Percentiles rank a stretch among this genome's conserved stretches.
These are phyloP conservation scores for Manis pentadactyla DNA, from an alignment of 2,797 vertebrate genomes.

Conservation along the genomic window DNA sequence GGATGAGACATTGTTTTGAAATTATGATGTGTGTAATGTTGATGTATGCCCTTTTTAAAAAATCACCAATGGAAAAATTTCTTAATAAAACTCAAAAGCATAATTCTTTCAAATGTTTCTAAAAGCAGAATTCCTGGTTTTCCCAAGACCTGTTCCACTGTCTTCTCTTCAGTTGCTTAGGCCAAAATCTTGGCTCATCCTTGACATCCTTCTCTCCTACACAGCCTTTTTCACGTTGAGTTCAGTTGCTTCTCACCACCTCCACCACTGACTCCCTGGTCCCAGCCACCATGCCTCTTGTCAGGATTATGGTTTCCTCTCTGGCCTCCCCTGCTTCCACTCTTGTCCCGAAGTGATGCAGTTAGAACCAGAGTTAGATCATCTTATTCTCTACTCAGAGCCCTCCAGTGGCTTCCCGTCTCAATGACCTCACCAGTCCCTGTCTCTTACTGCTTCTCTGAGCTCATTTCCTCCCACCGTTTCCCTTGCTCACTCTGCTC, in stretches of 20 bases:
- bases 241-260: not conserved
- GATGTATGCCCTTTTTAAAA: not conserved
- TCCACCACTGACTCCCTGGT: not conserved
- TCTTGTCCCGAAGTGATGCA: not conserved
- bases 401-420: not conserved
- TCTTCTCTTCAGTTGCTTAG: not conserved
- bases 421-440: not conserved
- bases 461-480: not conserved
- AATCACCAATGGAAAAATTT: not conserved
- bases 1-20: not conserved
- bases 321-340: not conserved
- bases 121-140: not conserved
- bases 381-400: not conserved
- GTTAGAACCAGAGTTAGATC: not conserved
- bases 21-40: not conserved
- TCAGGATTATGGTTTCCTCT: not conserved
- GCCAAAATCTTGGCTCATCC: not conserved
- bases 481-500: not conserved
- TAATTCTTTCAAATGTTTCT: not conserved
- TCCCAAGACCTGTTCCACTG: not conserved
- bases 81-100: not conserved
- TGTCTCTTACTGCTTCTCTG: not conserved
- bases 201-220: not conserved
- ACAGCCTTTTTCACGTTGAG: not conserved
- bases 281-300: not conserved